Evolutionary conservation across 2,888 invertebrate genomes (phyloP).

Genomic region (Phyllotreta cruciferae): DNA sequence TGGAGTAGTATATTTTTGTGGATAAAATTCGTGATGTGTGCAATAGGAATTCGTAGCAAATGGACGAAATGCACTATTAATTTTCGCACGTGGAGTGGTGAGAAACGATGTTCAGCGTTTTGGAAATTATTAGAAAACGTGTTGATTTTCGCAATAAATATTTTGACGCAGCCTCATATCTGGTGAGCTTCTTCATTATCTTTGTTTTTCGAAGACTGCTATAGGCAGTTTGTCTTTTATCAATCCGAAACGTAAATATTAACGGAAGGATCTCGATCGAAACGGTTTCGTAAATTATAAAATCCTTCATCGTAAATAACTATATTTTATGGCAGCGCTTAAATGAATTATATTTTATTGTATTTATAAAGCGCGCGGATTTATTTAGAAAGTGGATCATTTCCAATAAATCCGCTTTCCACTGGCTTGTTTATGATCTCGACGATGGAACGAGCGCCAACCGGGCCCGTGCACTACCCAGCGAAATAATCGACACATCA

Average conservation of each 20-base stretch:
- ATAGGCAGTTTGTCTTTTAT: constrained; percentile 38
- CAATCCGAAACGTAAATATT: constrained; percentile 43
- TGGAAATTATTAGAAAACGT: constrained; percentile 15
- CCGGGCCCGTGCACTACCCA: constrained; percentile 30
- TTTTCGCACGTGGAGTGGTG: too few species aligned
- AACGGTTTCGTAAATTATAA: constrained; percentile 42
- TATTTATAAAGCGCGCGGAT: constrained; percentile 49
- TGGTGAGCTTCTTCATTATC: constrained; percentile 25
- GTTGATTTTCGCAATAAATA: constrained; percentile 16
- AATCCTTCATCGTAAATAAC: constrained; percentile 52
- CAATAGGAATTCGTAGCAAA: too few species aligned
- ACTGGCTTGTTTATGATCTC: constrained; percentile 51
- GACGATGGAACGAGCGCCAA: constrained; percentile 49
- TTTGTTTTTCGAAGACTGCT: constrained; percentile 20
- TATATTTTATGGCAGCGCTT: constrained; percentile 51
- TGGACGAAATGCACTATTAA: too few species aligned
- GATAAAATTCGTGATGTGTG: too few species aligned
- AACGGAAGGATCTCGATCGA: constrained; percentile 40
- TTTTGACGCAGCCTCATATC: constrained; percentile 16
- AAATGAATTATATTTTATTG: constrained; percentile 54
- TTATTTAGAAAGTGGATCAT: constrained; percentile 51
- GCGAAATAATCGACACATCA: background rate
- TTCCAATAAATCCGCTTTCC: constrained; percentile 48
- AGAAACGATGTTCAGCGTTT: too few species aligned
- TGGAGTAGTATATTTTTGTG: too few species aligned